Evolutionary conservation across 2,113 vertebrate species (phyloP), one percentile per base, ranked within the genome.

Genomic region (Menura novaehollandiae): DNA sequence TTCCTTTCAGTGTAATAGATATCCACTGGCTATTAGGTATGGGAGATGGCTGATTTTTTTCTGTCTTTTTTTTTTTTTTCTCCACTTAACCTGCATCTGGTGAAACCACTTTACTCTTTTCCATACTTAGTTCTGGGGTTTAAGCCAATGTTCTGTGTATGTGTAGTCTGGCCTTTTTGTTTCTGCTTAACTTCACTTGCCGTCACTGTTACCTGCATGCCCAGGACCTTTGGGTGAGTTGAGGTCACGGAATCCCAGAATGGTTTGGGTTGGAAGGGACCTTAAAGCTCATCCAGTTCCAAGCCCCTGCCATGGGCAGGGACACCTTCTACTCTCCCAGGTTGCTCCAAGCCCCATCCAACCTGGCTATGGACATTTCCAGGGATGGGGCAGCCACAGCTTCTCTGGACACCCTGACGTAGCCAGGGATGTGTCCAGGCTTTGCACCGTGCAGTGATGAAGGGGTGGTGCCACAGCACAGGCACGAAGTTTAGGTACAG

Each of bases 1-100:
- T 96, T 97, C 93, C 92, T 96, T 89, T 95, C 96, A 93, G 88
- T 76, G 49, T 82, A 80, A 67, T 75, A 81, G 87, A 89, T 93
- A 92, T 43, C 89, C 82, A 85, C 79, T 93, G 86, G 52, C 92
- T 64, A 23, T 94, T 84, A 94, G 20, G 39, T 88, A 69, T 89
- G 72, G 67, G 72, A 68, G 89, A 26, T 62, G 55, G 76, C 75
- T 72, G 82, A 37, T 20, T 17, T 14, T 69, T 81, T 27, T 37
- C 23, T n/a, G 6, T 30, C 14, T 11, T 51, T 28, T 16, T 9
- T 14, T 62, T n/a, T 26, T 9, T 23, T 24, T 19, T 27, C 10
- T 2, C 35, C 4, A 0, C 56, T 87, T 78, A 79, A 71, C 80
- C 68, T 91, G 62, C 88, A 74, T 81, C 55, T 78, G 76, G 73